Evolutionary conservation across 2,113 vertebrate genomes (phyloP), one percentile per base, ranked within the genome.

Genomic region (Benitochromis conjunctus): DNA sequence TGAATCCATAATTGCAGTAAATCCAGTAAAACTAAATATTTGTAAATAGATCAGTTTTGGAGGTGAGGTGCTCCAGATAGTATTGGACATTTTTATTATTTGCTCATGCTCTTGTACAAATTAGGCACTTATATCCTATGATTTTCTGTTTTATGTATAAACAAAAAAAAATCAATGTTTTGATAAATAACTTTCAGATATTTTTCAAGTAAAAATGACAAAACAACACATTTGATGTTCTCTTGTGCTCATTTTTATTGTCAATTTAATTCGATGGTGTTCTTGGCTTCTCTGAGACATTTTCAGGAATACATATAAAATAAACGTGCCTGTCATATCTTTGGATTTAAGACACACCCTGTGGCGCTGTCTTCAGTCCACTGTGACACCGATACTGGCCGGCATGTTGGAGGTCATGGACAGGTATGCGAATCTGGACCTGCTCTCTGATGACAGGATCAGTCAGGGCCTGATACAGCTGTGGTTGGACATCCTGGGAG

Each of bases 401-500:
- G 71, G 5, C 71, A 84, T 96, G 79, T 79, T 97, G 51, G 96
- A 95, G 38, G 88, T 95, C 1, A 81, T 96, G 86, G 96, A 97
- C 91, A 66, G 95, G 24, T 94, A 93, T 18, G 90, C 76, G 3
- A 96, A 95, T 76, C 92, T 97, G 80, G 91, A 95, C 84, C 91
- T 96, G 43, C 87, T 96, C 21, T 88, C 77, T 21, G 69, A 80
- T 41, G 81, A 69, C 5, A 62, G 81, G 7, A 91, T 94, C 11
- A 86, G 93, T 13, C 64, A 2, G 1, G 94, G 94, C 12, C 89
- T 95, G 51, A 26, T 76, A 2, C 74, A 80, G 31, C 92, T 97
- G 81, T 96, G 96, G 96, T 11, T 96, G 84, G 92, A 96, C 91
- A 92, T 97, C 88, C 82, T 96, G 82, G 90, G 71, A 62, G 96